Percentiles rank a stretch among this genome's conserved stretches.
phyloP scores from a whole-genome alignment of 2,888 invertebrate genomes.

The Drosophila incognita region DNA sequence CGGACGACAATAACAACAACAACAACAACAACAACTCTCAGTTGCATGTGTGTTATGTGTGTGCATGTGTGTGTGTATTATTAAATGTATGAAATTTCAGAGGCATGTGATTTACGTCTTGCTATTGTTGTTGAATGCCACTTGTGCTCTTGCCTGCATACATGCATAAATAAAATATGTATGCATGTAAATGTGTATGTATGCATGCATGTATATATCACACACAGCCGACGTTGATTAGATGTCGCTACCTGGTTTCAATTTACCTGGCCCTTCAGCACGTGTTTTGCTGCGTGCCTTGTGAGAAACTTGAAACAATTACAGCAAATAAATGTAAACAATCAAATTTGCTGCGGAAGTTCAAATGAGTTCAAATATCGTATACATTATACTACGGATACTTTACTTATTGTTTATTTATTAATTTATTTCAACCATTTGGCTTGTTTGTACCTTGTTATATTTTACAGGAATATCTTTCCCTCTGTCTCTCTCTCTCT shows the following conservation, averaged over 20 bases:
- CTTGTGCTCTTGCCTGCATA: constrained; percentile 13
- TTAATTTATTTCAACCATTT: neutral
- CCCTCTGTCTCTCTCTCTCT: neutral
- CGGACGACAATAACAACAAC: constrained; percentile 51
- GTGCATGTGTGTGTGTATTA: constrained; percentile 25
- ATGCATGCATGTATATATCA: neutral
- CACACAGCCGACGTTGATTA: constrained; percentile 49
- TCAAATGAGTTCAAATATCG: constrained; percentile 71
- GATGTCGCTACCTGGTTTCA: constrained; percentile 59
- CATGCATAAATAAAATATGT: neutral
- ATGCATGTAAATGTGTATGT: neutral
- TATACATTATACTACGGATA: neutral
- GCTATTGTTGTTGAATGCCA: constrained; percentile 59
- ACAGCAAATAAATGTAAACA: constrained; percentile 44
- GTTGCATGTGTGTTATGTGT: constrained; percentile 14
- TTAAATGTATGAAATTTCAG: constrained; percentile 73
- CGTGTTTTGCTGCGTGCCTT: constrained; percentile 52
- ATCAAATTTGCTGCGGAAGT: constrained; percentile 64
- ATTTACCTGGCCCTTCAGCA: constrained; percentile 65
- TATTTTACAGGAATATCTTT: neutral
- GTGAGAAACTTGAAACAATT: constrained; percentile 69
- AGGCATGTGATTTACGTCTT: constrained; percentile 69
- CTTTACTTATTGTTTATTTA: neutral
- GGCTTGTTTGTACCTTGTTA: neutral
- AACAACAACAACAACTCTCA: constrained; percentile 10